Evolutionary conservation across 2,797 vertebrate genomes (phyloP).

Genomic region (Dicrostonyx torquatus): DNA sequence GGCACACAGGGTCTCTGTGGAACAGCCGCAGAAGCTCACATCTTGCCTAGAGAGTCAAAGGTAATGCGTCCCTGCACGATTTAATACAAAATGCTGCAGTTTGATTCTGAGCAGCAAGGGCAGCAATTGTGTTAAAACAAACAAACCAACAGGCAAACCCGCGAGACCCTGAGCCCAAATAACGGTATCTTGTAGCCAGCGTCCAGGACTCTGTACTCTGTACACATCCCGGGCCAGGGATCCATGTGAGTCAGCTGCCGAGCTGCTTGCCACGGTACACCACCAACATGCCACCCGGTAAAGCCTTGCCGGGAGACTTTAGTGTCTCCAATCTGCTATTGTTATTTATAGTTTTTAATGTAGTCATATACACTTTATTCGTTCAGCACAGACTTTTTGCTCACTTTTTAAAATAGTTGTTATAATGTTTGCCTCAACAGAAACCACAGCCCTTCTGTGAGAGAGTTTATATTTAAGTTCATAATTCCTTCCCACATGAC

Average conservation of each 20-base stretch:
- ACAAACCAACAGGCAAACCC: background rate
- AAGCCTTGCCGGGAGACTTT: background rate
- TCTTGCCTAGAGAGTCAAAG: background rate
- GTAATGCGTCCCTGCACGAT: fast-evolving
- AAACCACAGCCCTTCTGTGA: background rate
- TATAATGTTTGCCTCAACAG: background rate
- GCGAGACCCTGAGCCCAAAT: background rate
- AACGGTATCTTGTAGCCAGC: background rate
- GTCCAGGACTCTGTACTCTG: no score
- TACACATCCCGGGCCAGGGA: background rate
- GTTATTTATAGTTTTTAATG: background rate
- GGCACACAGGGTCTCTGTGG: fast-evolving
- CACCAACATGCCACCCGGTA: fast-evolving
- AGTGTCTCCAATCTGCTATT: background rate
- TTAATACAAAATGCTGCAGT: background rate
- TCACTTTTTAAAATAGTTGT: background rate
- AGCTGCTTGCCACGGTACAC: background rate
- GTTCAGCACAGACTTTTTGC: background rate
- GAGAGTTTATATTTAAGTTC: background rate
- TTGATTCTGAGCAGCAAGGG: background rate
- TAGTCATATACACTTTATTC: background rate
- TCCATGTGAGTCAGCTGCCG: background rate
- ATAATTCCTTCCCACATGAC: background rate
- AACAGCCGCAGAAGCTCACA: background rate
- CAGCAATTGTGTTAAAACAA: background rate